phyloP scores from a whole-genome alignment of 2,888 invertebrate genomes.

The Torymus texanus region DNA sequence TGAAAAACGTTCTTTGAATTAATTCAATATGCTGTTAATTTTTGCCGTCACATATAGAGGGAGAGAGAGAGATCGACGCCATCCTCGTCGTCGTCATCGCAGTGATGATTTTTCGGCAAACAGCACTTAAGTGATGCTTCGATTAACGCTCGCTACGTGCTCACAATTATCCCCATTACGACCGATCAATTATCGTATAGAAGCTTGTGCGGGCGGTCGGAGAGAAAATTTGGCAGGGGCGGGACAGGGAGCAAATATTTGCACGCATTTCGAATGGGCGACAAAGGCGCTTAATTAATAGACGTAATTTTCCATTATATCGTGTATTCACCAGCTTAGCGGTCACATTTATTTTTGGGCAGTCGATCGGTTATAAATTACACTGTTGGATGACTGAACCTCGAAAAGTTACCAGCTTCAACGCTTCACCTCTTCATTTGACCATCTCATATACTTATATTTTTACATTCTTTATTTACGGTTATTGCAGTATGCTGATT shows the following conservation, averaged over 20 bases:
- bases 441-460: no score
- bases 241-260: constrained; percentile 11
- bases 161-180: constrained; percentile 20
- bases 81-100: background rate
- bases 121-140: background rate
- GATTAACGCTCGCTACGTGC: constrained; percentile 17
- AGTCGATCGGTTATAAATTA: no score
- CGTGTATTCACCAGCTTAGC: background rate
- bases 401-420: no score
- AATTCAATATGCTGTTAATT: no score
- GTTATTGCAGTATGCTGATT: no score
- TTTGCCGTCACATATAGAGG: no score
- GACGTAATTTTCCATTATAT: constrained; percentile 5
- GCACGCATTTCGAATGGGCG: background rate
- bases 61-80: no score
- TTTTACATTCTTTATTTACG: no score
- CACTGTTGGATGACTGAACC: no score
- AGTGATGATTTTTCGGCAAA: constrained; percentile 24
- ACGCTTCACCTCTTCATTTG: no score
- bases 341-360: no score
- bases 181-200: constrained; percentile 34
- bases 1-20: no score
- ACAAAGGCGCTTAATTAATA: constrained; percentile 18
- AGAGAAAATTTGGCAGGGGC: constrained; percentile 25
- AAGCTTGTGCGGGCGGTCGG: background rate